These are phyloP conservation scores for Prorops nasuta DNA, from an alignment of 1,140 invertebrate genomes.

Conservation along the genomic window DNA sequence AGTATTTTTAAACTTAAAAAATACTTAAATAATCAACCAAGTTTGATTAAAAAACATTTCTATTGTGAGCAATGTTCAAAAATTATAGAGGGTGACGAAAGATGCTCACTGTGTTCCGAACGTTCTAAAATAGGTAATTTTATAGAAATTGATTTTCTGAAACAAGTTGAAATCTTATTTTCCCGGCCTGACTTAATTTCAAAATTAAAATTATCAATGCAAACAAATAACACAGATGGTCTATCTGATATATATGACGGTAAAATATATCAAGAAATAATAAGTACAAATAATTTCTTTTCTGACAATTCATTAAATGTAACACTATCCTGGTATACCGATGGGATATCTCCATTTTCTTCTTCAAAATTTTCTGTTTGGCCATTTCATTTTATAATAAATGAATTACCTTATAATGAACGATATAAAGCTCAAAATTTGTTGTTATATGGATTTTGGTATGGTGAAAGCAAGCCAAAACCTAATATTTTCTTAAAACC, in stretches of 20 bases:
- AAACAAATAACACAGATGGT: background rate
- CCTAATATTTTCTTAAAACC: background rate
- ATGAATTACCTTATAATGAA: no score
- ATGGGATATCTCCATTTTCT: background rate
- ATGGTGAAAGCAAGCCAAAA: background rate
- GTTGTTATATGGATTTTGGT: background rate
- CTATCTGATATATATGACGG: background rate
- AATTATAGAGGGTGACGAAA: background rate
- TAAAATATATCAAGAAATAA: background rate
- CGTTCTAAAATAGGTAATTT: background rate
- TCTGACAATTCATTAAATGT: background rate
- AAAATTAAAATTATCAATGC: background rate
- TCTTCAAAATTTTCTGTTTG: background rate
- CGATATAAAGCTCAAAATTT: background rate
- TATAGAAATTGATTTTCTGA: background rate
- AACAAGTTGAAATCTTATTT: background rate
- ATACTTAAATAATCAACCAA: background rate
- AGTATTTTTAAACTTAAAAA: background rate
- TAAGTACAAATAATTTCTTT: background rate
- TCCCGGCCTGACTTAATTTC: background rate
- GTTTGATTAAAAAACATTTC: background rate
- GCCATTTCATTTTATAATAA: background rate
- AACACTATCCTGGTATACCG: background rate
- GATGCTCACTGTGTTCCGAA: background rate
- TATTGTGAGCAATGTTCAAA: background rate